Percentiles rank a stretch among this genome's conserved stretches.
phyloP scores from a whole-genome alignment of 2,113 vertebrate genomes.

The Pyxicephalus adspersus region DNA sequence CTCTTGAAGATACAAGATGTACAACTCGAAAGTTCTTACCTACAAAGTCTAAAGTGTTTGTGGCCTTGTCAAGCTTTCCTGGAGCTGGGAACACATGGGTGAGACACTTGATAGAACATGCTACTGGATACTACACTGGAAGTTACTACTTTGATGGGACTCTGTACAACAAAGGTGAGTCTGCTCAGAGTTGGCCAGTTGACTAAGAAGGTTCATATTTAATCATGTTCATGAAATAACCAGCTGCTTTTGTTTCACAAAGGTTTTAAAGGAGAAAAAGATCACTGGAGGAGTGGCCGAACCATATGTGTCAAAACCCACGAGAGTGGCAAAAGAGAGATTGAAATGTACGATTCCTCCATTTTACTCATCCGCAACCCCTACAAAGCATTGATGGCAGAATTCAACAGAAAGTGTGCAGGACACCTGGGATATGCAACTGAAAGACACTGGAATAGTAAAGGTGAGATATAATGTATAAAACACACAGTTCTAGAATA shows the following conservation, averaged over 20 bases:
- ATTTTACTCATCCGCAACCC: slow-evolving; percentile 95
- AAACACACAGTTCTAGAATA: background rate
- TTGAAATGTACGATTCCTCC: slow-evolving; percentile 91
- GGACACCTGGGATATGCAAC: slow-evolving; percentile 96
- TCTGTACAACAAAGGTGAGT: slow-evolving; percentile 90
- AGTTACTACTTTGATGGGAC: slow-evolving; percentile 97
- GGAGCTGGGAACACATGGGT: slow-evolving; percentile 96
- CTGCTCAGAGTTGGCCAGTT: too few relatives aligned
- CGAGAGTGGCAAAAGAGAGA: slow-evolving; percentile 90
- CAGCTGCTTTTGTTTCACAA: background rate
- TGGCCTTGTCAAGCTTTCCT: slow-evolving; percentile 92
- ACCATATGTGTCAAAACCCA: slow-evolving; percentile 97
- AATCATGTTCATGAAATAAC: too few relatives aligned
- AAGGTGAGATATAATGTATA: slow-evolving; percentile 74
- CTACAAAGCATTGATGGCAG: slow-evolving; percentile 89
- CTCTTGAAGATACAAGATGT: slow-evolving; percentile 85
- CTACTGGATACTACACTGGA: slow-evolving; percentile 93
- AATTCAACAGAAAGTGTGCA: slow-evolving; percentile 94
- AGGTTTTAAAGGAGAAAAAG: slow-evolving; percentile 98
- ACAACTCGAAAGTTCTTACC: slow-evolving; percentile 89
- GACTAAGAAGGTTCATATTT: too few relatives aligned
- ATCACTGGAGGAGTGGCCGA: slow-evolving; percentile 94
- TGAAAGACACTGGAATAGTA: slow-evolving; percentile 90
- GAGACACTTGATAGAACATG: slow-evolving; percentile 91
- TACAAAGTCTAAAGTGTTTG: slow-evolving; percentile 83